These are phyloP conservation scores for Gasteruption jaculator DNA, from an alignment of 2,888 invertebrate species.

Conservation along the genomic window DNA sequence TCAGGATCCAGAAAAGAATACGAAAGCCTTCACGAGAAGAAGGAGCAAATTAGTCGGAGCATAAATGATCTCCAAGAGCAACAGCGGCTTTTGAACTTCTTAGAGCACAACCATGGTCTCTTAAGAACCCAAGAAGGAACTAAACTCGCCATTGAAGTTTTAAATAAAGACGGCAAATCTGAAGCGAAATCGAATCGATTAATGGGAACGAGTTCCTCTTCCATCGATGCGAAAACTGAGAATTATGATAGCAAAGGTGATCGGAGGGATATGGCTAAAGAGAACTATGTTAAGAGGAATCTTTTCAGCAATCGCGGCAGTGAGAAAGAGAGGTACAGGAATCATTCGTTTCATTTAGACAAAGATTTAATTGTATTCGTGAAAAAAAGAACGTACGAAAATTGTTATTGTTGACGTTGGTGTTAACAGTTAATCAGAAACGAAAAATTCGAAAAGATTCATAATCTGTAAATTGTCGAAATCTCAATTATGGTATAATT, in stretches of 20 bases:
- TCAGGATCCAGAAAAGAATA: constrained; percentile 20
- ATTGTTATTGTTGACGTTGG: no score
- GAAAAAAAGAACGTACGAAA: no score
- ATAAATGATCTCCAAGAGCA: constrained; percentile 47
- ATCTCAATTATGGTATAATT: no score
- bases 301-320: constrained; percentile 32
- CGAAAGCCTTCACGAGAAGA: constrained; percentile 28
- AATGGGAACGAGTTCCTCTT: no score
- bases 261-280: not conserved
- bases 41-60: constrained; percentile 37
- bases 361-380: no score
- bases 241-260: not conserved
- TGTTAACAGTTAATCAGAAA: no score
- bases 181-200: no score
- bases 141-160: constrained; percentile 28
- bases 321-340: constrained; percentile 39
- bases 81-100: constrained; percentile 40
- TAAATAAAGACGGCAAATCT: constrained; percentile 27
- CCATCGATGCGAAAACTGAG: no score
- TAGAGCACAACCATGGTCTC: constrained; percentile 35
- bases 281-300: constrained; percentile 38
- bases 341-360: no score
- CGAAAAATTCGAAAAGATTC: no score
- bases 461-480: no score
- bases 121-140: constrained; percentile 33